These are phyloP conservation scores for Thelaira solivaga DNA, from an alignment of 2,888 invertebrate genomes.

Conservation along the genomic window DNA sequence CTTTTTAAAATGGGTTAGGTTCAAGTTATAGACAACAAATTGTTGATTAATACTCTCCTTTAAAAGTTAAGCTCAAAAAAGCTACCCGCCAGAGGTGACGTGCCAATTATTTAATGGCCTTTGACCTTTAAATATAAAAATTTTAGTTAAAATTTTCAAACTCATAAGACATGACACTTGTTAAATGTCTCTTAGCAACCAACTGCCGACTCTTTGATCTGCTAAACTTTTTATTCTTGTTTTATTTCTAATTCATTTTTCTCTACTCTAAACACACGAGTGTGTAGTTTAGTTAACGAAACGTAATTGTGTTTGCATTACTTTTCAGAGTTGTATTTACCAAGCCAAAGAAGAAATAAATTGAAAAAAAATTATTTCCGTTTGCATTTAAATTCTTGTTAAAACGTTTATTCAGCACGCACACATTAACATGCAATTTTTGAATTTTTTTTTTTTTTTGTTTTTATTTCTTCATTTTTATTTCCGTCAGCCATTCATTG, in stretches of 20 bases:
- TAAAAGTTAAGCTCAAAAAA: too few species aligned
- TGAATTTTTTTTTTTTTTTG: background rate
- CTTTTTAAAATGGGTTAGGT: too few species aligned
- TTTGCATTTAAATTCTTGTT: slow-evolving; percentile 58
- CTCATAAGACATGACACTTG: background rate
- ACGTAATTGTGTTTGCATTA: slow-evolving; percentile 17
- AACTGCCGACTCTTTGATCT: slow-evolving; percentile 17
- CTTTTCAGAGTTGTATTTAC: slow-evolving; percentile 3
- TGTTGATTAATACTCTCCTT: too few species aligned
- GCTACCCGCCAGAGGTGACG: too few species aligned
- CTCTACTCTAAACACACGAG: too few species aligned
- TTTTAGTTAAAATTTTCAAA: too few species aligned
- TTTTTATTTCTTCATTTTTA: slow-evolving; percentile 14
- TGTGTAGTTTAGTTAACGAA: too few species aligned
- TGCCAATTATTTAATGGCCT: too few species aligned
- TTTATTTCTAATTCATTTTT: too few species aligned
- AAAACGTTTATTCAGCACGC: slow-evolving; percentile 58
- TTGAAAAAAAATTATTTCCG: slow-evolving; percentile 52
- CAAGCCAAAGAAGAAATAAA: background rate
- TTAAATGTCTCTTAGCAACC: slow-evolving; percentile 3
- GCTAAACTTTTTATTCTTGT: too few species aligned
- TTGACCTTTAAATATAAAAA: too few species aligned
- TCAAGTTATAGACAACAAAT: too few species aligned
- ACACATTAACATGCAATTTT: slow-evolving; percentile 53
- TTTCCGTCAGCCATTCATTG: slow-evolving; percentile 53